Percentiles rank a stretch among this genome's conserved stretches.
phyloP scores from a whole-genome alignment of 2,888 invertebrate genomes.

The Trissoscelio sp. region DNA sequence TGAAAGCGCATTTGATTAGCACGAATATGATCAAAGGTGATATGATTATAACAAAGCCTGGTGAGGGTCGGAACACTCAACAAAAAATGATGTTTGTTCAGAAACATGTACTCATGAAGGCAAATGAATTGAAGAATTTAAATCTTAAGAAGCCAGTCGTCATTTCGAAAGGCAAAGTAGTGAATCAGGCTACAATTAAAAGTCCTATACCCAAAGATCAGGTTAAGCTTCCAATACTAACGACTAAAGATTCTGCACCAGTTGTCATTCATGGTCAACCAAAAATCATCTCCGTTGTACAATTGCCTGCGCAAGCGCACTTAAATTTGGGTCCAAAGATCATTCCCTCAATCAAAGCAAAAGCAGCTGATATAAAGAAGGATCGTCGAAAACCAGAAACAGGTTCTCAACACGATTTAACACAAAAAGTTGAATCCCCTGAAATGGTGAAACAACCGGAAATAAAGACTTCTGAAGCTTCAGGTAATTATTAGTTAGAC shows the following conservation, averaged over 20 bases:
- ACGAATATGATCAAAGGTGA: conserved; percentile 82
- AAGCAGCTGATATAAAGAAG: conserved; percentile 54
- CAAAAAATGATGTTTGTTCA: conserved; percentile 79
- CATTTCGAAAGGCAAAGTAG: conserved; percentile 74
- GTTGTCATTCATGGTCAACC: conserved; percentile 60
- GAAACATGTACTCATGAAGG: conserved; percentile 78
- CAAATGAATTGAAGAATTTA: conserved; percentile 76
- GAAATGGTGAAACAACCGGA: conserved; percentile 30
- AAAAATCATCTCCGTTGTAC: conserved; percentile 63
- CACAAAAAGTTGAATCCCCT: conserved; percentile 15
- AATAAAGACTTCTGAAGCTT: conserved; percentile 59
- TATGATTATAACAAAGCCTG: conserved; percentile 81
- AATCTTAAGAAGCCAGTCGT: conserved; percentile 76
- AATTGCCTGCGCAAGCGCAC: conserved; percentile 51
- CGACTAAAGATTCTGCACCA: conserved; percentile 47
- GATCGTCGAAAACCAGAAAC: conserved; percentile 46
- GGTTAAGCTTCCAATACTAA: conserved; percentile 71
- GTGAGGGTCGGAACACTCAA: conserved; percentile 78
- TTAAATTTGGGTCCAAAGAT: conserved; percentile 40
- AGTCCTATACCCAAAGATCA: conserved; percentile 74
- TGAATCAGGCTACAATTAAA: conserved; percentile 71
- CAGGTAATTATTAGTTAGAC: conserved; percentile 35
- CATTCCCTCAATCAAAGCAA: conserved; percentile 19
- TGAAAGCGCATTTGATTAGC: conserved; percentile 85
- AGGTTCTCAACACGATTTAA: not conserved